Base-by-base conservation (phyloP, 2,888 invertebrate genomes). In the Adineta ricciae region DNA sequence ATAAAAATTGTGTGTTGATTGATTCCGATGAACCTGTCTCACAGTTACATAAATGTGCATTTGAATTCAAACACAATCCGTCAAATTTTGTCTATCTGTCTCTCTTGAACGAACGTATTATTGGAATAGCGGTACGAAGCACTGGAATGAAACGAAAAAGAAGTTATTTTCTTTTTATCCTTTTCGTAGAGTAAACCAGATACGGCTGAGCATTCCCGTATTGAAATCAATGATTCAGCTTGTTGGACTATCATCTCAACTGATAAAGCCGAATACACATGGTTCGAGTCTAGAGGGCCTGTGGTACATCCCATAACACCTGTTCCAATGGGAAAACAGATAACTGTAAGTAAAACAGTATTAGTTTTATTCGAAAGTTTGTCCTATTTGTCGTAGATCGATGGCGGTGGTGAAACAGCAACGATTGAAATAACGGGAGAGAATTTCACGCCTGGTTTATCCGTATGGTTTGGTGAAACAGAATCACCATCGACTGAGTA, bases 201-300 rank as follows among this genome's bases (percentile, higher is more conserved):
- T 90, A 96, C 97, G 0, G 97, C 97, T 90, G 97, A 97, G 89
- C 52, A 78, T 27, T 96, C 95, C 91, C 96, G 97, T 89, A 98
- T 99, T 90, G 97, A 97, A 96, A 98, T 99, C 88, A 99, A 97
- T 90, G 99, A 99, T 89, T 98, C 98, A 9, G 99, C 99, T 0
- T 97, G 98, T 88, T 99, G 99, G 99, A 99, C 99, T 24, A 99
- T 99, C 89, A 99, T 99, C 89, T 97, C 97, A 86, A 99, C 99
- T 14, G 99, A 99, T 91, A 97, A 97, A 90, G 98, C 97, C 0
- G 98, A 99, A 91, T 99, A 99, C 91, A 96, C 97, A 89, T 99
- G 98, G 91, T 98, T 94, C 91, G 99, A 99, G 91, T 97, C 97
- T 87, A 96, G 98, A 97, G 98, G 98, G 21, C 96, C 97, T 73